Evolutionary conservation across 2,888 invertebrate species (phyloP), one percentile per base, ranked within the genome.

Genomic region (Lacanobia wlatinum): DNA sequence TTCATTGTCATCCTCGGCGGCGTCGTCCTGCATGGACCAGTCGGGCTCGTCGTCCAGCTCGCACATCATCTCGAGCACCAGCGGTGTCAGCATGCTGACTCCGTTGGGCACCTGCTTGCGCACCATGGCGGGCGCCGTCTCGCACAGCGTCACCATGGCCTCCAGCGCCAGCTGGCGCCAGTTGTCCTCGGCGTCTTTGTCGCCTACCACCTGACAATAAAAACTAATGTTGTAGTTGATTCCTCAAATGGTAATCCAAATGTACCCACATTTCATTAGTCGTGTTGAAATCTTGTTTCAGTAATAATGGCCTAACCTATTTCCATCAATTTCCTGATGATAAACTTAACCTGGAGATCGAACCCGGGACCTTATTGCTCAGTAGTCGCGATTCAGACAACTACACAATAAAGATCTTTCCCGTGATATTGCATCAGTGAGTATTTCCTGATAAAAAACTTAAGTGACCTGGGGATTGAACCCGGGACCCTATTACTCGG

Each of bases 71-170:
- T 98, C 97, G 79, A 99, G 96, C 83, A 99, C 97, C 76, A 98
- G 96, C 1, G 98, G 98, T 62, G 99, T 98, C 84, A 98, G 95
- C 71, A 97, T 96, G 58, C 97, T 97, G 80, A 99, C 97, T 84
- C 98, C 99, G 90, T 98, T 98, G 46, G 97, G 97, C 18, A 98
- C 98, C 82, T 98, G 97, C 94, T 99, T 99, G 73, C 99, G 97
- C 55, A 99, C 98, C 98, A 99, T 99, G 5, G 99, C 98, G 0
- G 99, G 98, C 9, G 99, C 99, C 46, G 98, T 98, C 96, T 99
- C 99, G 59, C 99, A 97, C 80, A 99, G 95, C 4, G 97, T 97
- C 78, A 99, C 98, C 95, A 98, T 96, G 16, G 98, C 98, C 94
- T 99, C 99, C 52, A 99, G 96, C 0, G 98, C 98, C 73, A 99